A percentile compares a stretch with the other conserved stretches of the same genome.
Evolutionary conservation across 2,113 vertebrate species (phyloP).

Genomic region (Pteropus alecto): DNA sequence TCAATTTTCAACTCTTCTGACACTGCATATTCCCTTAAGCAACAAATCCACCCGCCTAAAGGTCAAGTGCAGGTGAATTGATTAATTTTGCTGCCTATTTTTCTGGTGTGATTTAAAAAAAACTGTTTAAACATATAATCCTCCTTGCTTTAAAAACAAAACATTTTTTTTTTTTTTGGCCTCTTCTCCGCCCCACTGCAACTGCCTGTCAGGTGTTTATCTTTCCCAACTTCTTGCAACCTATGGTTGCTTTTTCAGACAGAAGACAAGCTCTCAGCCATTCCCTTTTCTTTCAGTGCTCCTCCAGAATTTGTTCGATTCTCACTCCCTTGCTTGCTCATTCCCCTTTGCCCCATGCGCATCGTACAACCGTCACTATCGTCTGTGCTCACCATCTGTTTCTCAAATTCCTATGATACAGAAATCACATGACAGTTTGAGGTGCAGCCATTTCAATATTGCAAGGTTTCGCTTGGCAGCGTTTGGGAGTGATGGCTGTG

Average conservation of each 20-base stretch:
- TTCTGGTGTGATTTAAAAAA: neutral
- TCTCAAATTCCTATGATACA: conserved; percentile 77
- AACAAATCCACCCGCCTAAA: neutral
- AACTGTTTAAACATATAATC: neutral
- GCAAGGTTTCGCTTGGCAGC: conserved; percentile 64
- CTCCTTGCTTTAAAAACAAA: neutral
- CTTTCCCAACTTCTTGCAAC: conserved; percentile 56
- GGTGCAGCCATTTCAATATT: conserved; percentile 76
- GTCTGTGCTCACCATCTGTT: conserved; percentile 85
- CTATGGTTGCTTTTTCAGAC: conserved; percentile 54
- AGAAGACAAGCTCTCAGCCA: conserved; percentile 46
- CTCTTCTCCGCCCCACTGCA: neutral
- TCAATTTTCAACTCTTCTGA: neutral
- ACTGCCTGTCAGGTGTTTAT: conserved; percentile 32
- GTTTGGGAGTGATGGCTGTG: neutral
- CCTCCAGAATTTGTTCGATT: conserved; percentile 38
- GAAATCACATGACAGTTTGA: conserved; percentile 77
- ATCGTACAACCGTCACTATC: conserved; percentile 70
- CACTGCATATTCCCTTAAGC: conserved; percentile 28
- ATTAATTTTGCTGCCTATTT: conserved; percentile 15
- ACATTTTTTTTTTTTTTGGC: neutral
- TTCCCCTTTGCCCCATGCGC: conserved; percentile 73
- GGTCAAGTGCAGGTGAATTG: conserved; percentile 58
- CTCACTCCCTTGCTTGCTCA: conserved; percentile 54
- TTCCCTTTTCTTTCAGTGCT: neutral